Evolutionary conservation across 2,888 invertebrate species (phyloP), one percentile per base, ranked within the genome.

Genomic region (Rhabditoides inermis): DNA sequence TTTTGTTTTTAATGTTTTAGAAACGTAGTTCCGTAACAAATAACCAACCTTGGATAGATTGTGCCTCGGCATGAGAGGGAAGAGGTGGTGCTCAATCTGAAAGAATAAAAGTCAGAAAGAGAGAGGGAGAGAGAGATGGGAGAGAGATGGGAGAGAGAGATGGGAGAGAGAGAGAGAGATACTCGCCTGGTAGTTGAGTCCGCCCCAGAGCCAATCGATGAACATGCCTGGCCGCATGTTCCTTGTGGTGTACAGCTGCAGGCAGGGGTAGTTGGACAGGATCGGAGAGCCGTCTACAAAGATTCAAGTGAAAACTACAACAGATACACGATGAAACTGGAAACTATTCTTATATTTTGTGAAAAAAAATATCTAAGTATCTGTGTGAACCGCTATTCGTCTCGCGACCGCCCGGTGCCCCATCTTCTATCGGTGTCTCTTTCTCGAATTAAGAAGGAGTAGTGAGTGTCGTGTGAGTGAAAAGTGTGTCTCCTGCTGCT

Each of bases 41-140:
- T n/a, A n/a, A n/a, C n/a, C n/a, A 30, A 60, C 70, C 45, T 63
- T 65, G 41, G 55, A 60, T 40, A 72, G 57, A 46, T 70, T 72
- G 59, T 72, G 67, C 20, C 72, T 59, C n/a, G 72, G 72, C 72
- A 72, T 72, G 10, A 70, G 72, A 18, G 72, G 72, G 65, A 72
- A 73, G 41, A 72, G 54, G 50, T 72, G 73, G 49, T 72, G 72
- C 52, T 73, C 73, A 50, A 73, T 70, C 63, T 73, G 52, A 25
- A 51, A 51, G 32, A 15, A 39, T 15, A n/a, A 32, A 26, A 23
- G 10, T n/a, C n/a, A n/a, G n/a, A n/a, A n/a, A n/a, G n/a, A 15
- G 25, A 44, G 18, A 15, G 27, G 4, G 10, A 26, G 26, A 26
- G 15, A 4, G n/a, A 1, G 22, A 40, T 45, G 35, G 15, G 22